These are phyloP conservation scores for Leptopilina syphax DNA, from an alignment of 2,888 invertebrate species.

Conservation along the genomic window DNA sequence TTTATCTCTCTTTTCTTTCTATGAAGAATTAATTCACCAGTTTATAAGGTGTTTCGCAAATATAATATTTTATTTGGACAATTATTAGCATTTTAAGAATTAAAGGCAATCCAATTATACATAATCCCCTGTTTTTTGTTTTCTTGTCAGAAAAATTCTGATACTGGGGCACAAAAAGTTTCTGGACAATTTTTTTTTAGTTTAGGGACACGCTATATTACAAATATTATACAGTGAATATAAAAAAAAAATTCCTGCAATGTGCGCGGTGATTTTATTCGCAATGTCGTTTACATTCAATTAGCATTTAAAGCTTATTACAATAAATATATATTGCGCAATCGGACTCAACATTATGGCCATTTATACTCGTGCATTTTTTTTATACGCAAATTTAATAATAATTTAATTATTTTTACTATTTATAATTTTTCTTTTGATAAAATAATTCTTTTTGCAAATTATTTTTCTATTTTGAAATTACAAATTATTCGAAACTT, in stretches of 20 bases:
- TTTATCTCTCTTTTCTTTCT: constrained; percentile 42
- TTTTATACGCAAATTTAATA: background rate
- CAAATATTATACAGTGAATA: constrained; percentile 63
- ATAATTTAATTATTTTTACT: background rate
- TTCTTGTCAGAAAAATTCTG: constrained; percentile 41
- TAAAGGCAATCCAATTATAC: constrained; percentile 23
- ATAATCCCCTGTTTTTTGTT: constrained; percentile 1
- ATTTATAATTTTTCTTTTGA: too few species aligned
- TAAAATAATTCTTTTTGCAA: too few species aligned
- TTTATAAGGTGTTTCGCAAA: constrained; percentile 14
- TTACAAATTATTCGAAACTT: too few species aligned
- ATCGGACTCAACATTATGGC: constrained; percentile 51
- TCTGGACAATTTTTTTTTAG: background rate
- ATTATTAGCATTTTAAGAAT: constrained; percentile 35
- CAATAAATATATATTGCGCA: constrained; percentile 18
- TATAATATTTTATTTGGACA: constrained; percentile 59
- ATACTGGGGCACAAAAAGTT: background rate
- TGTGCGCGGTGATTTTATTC: constrained; percentile 48
- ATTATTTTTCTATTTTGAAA: too few species aligned
- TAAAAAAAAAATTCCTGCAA: constrained; percentile 55
- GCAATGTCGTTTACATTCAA: constrained; percentile 42
- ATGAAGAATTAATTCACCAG: constrained; percentile 10
- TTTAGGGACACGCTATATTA: constrained; percentile 57
- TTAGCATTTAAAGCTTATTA: constrained; percentile 19
- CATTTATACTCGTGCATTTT: constrained; percentile 56